Evolutionary conservation across 2,113 vertebrate genomes (phyloP), one percentile per base, ranked within the genome.

Genomic region (Leucopternis melanops): DNA sequence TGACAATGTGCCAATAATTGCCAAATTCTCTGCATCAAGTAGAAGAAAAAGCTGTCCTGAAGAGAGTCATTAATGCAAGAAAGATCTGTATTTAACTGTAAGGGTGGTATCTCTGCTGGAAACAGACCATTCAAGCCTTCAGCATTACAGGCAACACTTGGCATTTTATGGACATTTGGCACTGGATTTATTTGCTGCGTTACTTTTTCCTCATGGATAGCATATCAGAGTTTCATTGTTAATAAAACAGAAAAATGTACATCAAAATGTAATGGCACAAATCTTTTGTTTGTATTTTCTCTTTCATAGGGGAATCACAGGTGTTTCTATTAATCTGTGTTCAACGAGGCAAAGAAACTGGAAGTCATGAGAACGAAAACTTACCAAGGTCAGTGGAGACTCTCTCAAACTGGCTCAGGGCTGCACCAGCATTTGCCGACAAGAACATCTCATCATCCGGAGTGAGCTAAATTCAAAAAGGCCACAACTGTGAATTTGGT

Each of bases 351-450:
- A 83, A 81, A 77, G 16, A 26, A 4, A 49, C 25, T 25, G 31
- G 57, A 42, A 81, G 61, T 87, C n/a, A 49, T 5, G 32, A 44
- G 55, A 49, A 86, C 2, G 16, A 77, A 78, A 81, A 96, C 98
- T 98, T 98, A 99, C 99, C 99, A 12, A 98, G 97, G 62, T 98
- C 98, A 78, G 98, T 98, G 6, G 99, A 99, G 50, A 99, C 99
- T 97, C 98, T 99, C 97, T 99, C 99, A 98, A 99, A 99, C 84
- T 99, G 99, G 97, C 98, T 99, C 78, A 99, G 98, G 3, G 97
- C 97, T 45, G 98, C 97, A 62, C 99, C 99, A 25, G 99, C 99
- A 32, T 99, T 99, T 69, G 98, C 97, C n/a, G 98, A 96, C 65
- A 99, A 97, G 95, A 99, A 99, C 3, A 95, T 95, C 95, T 99